These are phyloP conservation scores for Pygoscelis antarcticus DNA, from an alignment of 2,113 vertebrate genomes.

Conservation along the genomic window DNA sequence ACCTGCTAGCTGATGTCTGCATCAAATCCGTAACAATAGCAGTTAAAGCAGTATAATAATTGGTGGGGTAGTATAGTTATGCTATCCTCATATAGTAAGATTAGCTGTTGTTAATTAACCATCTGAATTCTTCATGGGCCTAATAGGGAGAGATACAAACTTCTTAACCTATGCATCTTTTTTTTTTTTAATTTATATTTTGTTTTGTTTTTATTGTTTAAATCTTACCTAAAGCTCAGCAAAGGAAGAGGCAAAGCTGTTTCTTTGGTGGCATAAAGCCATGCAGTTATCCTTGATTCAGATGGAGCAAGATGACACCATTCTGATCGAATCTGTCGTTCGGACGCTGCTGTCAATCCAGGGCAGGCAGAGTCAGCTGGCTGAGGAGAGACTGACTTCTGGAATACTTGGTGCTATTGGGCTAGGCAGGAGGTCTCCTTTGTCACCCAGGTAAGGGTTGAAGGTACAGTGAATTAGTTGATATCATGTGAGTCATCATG, in stretches of 20 bases:
- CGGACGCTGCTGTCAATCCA: slow-evolving; percentile 81
- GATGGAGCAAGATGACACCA: slow-evolving; percentile 77
- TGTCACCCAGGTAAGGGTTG: slow-evolving; percentile 86
- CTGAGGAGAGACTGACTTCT: slow-evolving; percentile 89
- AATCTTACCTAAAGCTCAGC: slow-evolving; percentile 73
- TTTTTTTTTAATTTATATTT: neutral
- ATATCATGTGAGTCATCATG: fast-evolving
- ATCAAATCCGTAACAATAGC: neutral
- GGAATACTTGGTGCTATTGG: slow-evolving; percentile 93
- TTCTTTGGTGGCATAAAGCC: slow-evolving; percentile 96
- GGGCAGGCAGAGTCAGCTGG: slow-evolving; percentile 81
- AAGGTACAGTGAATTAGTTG: neutral
- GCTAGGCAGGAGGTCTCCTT: slow-evolving; percentile 89
- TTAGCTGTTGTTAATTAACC: neutral
- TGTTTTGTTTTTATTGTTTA: neutral
- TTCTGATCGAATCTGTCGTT: slow-evolving; percentile 71
- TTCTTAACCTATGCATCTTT: neutral
- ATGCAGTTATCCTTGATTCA: slow-evolving; percentile 87
- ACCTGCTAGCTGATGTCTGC: neutral
- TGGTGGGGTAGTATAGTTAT: neutral
- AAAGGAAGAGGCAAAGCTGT: slow-evolving; percentile 92
- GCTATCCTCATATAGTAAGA: neutral
- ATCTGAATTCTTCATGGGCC: neutral
- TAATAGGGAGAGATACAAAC: neutral
- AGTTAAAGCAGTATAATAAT: neutral